Evolutionary conservation across 2,113 vertebrate genomes (phyloP).

Genomic region (Aythya baeri): DNA sequence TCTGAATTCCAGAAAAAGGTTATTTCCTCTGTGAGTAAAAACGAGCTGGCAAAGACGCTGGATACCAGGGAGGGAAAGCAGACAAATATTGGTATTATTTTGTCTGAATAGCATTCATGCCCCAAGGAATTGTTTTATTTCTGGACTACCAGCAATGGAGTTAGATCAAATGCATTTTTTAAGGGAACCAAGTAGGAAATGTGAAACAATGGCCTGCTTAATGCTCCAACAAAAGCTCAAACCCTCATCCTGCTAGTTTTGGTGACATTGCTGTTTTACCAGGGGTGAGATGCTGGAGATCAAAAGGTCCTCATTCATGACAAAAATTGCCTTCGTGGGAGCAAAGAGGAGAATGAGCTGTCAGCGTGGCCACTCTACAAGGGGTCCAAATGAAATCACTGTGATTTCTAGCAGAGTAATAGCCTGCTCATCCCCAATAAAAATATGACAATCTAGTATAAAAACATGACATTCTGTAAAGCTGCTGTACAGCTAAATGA

Average conservation of each 20-base stretch:
- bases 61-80: slow-evolving; percentile 15
- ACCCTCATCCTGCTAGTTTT: neutral
- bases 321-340: neutral
- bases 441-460: neutral
- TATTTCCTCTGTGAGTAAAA: slow-evolving; percentile 53
- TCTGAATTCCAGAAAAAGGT: slow-evolving; percentile 36
- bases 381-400: neutral
- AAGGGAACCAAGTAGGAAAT: slow-evolving; percentile 34
- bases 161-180: slow-evolving; percentile 55
- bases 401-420: neutral
- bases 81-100: slow-evolving; percentile 43
- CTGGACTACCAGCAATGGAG: neutral
- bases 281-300: neutral
- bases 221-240: neutral
- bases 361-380: neutral
- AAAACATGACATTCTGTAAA: neutral
- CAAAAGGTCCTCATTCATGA: neutral
- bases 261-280: neutral
- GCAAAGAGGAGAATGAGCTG: neutral
- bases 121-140: slow-evolving; percentile 48
- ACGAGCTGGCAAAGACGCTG: slow-evolving; percentile 27
- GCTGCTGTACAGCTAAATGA: neutral
- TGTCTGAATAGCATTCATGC: slow-evolving; percentile 5
- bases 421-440: neutral
- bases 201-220: slow-evolving; percentile 17